Evolutionary conservation across 2,797 vertebrate genomes (phyloP), one percentile per base, ranked within the genome.

Genomic region (Tokudaia tokunoshimensis): DNA sequence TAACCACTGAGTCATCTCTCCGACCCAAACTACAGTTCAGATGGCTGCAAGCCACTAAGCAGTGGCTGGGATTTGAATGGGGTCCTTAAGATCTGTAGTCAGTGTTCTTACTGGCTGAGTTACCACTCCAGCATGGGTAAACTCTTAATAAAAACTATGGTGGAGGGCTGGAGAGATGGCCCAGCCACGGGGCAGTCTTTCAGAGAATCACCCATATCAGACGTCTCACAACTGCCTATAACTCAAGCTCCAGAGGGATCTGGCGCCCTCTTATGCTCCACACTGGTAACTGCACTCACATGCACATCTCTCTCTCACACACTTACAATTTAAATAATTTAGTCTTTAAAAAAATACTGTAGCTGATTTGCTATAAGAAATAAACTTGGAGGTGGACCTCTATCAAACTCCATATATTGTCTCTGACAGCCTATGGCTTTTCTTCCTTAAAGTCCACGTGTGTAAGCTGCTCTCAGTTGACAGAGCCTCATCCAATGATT

Each of bases 331-430:
- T 67, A 67, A 61, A 65, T 63, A 34, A 47, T 47, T 65, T 65
- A 65, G 37, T 65, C 41, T 63, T 84, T 47, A 47, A 65, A 63
- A 81, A 12, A 63, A 67, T 12, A 50, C 14, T 20, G 13, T 81
- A 37, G 37, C 19, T 91, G 37, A 91, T 17, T 86, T 83, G 44
- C 22, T 24, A 47, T 34, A 85, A 79, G 7, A 96, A 80, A 74
- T 34, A 52, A 72, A 84, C 22, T 47, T 85, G 55, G 37, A 91
- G 75, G 89, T 95, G 65, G 24, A 94, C 13, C 29, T 94, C 44
- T 89, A 50, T 37, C 31, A 75, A 96, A 2, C 20, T 89, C 63
- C 10, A 0, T 29, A 26, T 31, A 1, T 57, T 88, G 31, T 29
- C 37, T 92, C 31, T 78, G 15, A 74, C 19, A 26, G 37, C 7